phyloP scores from a whole-genome alignment of 2,113 vertebrate species.

The Panthera leo region DNA sequence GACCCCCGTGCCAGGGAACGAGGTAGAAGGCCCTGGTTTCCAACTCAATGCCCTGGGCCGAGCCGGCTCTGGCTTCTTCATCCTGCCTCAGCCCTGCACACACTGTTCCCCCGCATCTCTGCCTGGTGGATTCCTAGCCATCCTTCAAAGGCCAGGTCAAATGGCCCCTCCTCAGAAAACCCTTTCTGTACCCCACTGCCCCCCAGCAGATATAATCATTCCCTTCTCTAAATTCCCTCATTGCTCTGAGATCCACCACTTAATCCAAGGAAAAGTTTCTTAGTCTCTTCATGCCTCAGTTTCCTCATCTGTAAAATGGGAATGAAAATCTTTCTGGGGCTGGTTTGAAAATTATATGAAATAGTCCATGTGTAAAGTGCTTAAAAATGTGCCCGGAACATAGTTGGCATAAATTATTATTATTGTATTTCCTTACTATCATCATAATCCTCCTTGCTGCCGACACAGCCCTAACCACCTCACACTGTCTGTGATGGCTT shows the following conservation, averaged over 20 bases:
- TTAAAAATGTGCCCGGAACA: neutral
- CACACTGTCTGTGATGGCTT: neutral
- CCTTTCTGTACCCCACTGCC: neutral
- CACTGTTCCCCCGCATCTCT: neutral
- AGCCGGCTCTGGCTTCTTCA: neutral
- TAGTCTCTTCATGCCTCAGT: neutral
- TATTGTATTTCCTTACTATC: neutral
- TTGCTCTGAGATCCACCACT: neutral
- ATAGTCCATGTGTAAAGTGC: accelerated
- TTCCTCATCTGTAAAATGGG: neutral
- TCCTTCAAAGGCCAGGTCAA: neutral
- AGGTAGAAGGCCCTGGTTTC: neutral
- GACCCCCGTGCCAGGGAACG: neutral
- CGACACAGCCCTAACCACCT: neutral
- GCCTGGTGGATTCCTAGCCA: neutral
- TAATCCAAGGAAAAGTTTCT: neutral
- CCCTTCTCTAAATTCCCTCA: neutral
- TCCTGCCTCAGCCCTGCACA: neutral
- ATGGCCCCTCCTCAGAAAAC: neutral
- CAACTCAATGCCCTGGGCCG: neutral
- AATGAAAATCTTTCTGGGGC: neutral
- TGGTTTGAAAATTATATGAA: neutral
- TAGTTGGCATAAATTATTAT: accelerated
- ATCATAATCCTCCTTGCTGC: neutral
- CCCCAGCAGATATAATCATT: neutral